Conservation (phyloP, 2,797 vertebrate genomes). For the Callimico goeldii region DNA sequence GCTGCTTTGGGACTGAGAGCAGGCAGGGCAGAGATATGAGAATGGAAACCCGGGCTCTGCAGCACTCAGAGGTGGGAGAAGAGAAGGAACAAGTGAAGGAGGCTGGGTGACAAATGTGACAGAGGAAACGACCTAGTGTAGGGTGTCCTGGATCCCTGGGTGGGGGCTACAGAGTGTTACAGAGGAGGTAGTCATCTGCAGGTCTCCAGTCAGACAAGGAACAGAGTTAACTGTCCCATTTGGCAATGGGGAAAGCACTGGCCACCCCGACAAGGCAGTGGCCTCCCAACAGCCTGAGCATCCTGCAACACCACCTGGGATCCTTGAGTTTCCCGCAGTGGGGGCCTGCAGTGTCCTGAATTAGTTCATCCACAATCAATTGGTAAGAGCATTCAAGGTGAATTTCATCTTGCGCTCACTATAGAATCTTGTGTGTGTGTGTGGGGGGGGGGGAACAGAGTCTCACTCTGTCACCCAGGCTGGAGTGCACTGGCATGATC, state of each 20-base stretch:
- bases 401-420: not conserved
- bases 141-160: fast-evolving
- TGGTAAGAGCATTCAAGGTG: not conserved
- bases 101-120: fast-evolving
- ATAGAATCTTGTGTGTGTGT: not conserved
- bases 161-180: fast-evolving
- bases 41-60: too few species aligned
- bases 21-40: not conserved
- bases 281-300: fast-evolving
- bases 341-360: too few species aligned
- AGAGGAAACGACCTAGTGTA: fast-evolving
- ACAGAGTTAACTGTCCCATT: fast-evolving
- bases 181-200: fast-evolving
- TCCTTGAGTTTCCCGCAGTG: fast-evolving
- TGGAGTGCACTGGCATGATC: not conserved
- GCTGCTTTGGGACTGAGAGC: fast-evolving
- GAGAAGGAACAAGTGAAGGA: not conserved
- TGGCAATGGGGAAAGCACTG: fast-evolving
- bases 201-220: too few species aligned
- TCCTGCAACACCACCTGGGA: fast-evolving
- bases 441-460: not conserved
- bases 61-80: not conserved
- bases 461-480: not conserved
- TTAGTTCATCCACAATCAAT: fast-evolving
- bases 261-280: fast-evolving